Conservation (phyloP, 2,113 vertebrate species). For the Labeo catla region DNA sequence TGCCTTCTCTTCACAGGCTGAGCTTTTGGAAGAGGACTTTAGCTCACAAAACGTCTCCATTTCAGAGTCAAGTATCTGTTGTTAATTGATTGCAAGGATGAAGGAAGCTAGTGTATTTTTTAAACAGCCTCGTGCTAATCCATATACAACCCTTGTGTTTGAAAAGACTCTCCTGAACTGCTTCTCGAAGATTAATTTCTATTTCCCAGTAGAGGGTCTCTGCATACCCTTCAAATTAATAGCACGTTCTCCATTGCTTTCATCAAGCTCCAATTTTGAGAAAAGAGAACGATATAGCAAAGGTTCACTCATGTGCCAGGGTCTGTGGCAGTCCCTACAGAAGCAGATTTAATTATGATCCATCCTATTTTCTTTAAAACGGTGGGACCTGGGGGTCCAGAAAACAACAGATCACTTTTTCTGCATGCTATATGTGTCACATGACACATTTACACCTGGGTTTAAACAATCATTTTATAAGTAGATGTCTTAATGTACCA, state of each 20-base stretch:
- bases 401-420: background rate
- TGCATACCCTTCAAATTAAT: conserved; percentile 59
- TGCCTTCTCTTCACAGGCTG: background rate
- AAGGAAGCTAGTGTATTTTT: conserved; percentile 29
- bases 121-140: conserved; percentile 59
- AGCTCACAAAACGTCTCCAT: conserved; percentile 1
- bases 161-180: conserved; percentile 54
- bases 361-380: background rate
- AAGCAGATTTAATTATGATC: conserved; percentile 9
- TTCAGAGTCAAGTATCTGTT: conserved; percentile 23
- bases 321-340: background rate
- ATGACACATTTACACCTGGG: background rate
- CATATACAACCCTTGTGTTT: conserved; percentile 45
- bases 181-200: conserved; percentile 68
- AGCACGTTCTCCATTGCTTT: conserved; percentile 54
- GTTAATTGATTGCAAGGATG: conserved; percentile 12
- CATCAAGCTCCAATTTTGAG: conserved; percentile 67
- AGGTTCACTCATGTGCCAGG: background rate
- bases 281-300: conserved; percentile 46
- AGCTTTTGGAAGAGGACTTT: conserved; percentile 9
- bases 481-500: background rate
- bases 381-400: background rate
- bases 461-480: background rate
- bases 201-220: conserved; percentile 60
- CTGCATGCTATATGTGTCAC: background rate